These are phyloP conservation scores for Ariopsis seemanni DNA, from an alignment of 2,113 vertebrate genomes.

Conservation along the genomic window DNA sequence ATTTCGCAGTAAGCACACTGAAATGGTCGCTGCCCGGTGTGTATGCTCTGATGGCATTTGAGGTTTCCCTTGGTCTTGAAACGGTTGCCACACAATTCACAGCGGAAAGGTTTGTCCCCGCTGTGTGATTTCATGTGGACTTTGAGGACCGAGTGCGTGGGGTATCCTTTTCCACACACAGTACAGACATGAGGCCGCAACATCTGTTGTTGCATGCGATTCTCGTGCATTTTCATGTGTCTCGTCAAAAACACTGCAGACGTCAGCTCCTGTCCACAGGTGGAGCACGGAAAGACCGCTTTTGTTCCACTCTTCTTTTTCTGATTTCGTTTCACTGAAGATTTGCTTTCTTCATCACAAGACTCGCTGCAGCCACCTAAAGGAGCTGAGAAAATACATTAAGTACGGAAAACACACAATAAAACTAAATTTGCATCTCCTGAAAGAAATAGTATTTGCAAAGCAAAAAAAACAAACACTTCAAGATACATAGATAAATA, in stretches of 20 bases:
- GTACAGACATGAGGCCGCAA: conserved; percentile 62
- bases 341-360: not conserved
- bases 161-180: conserved; percentile 73
- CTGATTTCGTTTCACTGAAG: not conserved
- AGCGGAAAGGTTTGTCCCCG: conserved; percentile 66
- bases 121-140: conserved; percentile 68
- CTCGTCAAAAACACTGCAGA: conserved; percentile 58
- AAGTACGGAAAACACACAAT: not conserved
- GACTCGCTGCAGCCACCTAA: conserved; percentile 1
- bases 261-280: conserved; percentile 51
- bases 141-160: conserved; percentile 72
- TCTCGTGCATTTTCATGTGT: conserved; percentile 62
- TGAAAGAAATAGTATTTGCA: too few species aligned
- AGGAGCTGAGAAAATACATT: not conserved
- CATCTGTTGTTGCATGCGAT: conserved; percentile 2
- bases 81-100: conserved; percentile 70
- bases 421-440: not conserved
- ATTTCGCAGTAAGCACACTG: conserved; percentile 64
- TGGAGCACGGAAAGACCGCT: conserved; percentile 59
- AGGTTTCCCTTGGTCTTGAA: conserved; percentile 74
- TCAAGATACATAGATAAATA: too few species aligned
- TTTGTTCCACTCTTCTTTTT: conserved; percentile 47
- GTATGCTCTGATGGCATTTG: conserved; percentile 70
- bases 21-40: conserved; percentile 62
- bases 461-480: too few species aligned